Evolutionary conservation across 2,797 vertebrate genomes (phyloP).

Genomic region (Dryobates pubescens): DNA sequence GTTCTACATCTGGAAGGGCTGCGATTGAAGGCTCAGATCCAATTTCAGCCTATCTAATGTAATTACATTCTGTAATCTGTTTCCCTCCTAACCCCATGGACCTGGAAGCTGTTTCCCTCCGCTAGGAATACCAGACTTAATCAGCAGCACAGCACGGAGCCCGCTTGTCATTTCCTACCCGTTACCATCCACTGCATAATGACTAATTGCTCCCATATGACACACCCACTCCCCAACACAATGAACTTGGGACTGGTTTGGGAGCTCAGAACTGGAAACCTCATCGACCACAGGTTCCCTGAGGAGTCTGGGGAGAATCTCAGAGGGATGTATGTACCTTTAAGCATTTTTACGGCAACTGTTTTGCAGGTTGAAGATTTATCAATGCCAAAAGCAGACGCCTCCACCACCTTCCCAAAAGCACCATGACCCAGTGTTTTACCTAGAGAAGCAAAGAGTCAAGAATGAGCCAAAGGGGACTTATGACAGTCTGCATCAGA

Average conservation of each 20-base stretch:
- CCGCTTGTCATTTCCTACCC: neutral
- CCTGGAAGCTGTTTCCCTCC: constrained; percentile 10
- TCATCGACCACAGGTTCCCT: neutral
- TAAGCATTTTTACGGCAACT: constrained; percentile 97
- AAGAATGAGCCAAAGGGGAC: constrained; percentile 65
- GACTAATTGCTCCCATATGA: neutral
- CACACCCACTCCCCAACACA: neutral
- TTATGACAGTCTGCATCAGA: neutral
- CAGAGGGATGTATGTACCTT: constrained; percentile 84
- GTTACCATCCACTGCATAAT: neutral
- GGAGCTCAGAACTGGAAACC: neutral
- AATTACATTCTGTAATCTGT: constrained; percentile 18
- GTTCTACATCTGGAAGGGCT: constrained; percentile 16
- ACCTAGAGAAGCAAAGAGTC: constrained; percentile 81
- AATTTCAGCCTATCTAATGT: constrained; percentile 21
- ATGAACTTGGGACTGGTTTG: neutral
- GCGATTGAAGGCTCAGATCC: constrained; percentile 24
- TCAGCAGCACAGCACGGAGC: neutral
- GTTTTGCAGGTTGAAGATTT: constrained; percentile 97
- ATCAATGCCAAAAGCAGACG: constrained; percentile 95
- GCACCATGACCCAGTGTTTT: constrained; percentile 95
- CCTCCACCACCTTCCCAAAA: constrained; percentile 96
- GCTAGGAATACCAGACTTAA: neutral
- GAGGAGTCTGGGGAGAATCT: neutral
- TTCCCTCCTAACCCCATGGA: constrained; percentile 31